Evolutionary conservation across 2,113 vertebrate genomes (phyloP).

Genomic region (Nanger granti): DNA sequence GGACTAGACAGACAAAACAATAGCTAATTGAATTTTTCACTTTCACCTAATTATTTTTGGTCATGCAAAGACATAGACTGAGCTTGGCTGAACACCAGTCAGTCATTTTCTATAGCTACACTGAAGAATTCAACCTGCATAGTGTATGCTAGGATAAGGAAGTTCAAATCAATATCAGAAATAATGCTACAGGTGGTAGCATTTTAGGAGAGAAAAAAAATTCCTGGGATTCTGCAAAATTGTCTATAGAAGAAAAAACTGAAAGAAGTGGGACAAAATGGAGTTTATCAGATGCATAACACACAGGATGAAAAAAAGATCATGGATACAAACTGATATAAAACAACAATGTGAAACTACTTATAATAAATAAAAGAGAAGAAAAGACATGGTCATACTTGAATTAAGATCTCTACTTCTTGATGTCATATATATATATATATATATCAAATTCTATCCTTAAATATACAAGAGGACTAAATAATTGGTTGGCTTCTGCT

Average conservation of each 20-base stretch:
- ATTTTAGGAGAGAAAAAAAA: not conserved
- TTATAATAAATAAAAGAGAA: not conserved
- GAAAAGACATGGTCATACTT: not conserved
- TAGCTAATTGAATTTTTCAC: not conserved
- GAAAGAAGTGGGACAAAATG: not conserved
- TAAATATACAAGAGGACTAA: no score
- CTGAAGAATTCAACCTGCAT: not conserved
- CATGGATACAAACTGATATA: not conserved
- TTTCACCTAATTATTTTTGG: constrained; percentile 24
- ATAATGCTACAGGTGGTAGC: not conserved
- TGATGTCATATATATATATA: not conserved
- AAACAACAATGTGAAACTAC: not conserved
- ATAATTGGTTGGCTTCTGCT: not conserved
- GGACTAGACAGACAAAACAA: constrained; percentile 26
- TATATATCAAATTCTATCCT: not conserved
- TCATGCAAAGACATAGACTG: constrained; percentile 10
- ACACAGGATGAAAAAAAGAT: not conserved
- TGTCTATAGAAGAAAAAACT: not conserved
- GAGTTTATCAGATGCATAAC: not conserved
- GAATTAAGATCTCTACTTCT: not conserved
- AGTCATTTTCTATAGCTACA: not conserved
- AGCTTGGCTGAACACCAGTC: not conserved
- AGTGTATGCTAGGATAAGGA: not conserved
- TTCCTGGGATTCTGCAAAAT: not conserved
- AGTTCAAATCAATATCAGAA: not conserved